These are phyloP conservation scores for Tetrapedia diversipes DNA, from an alignment of 2,888 invertebrate genomes.

Conservation along the genomic window DNA sequence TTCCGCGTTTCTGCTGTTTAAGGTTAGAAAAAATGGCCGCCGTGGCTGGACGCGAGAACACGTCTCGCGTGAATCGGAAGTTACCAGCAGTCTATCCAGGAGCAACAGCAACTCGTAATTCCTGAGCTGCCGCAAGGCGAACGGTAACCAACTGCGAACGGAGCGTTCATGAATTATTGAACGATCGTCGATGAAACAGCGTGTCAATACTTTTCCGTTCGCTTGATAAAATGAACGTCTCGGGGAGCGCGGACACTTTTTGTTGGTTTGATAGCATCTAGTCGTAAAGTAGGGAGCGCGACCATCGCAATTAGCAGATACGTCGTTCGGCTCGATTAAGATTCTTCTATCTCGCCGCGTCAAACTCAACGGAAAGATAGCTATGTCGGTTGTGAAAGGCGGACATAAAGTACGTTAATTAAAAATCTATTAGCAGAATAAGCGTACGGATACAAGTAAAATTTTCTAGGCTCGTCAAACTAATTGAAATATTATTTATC, in stretches of 20 bases:
- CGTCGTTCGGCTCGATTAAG: background rate
- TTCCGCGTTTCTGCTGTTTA: conserved; percentile 39
- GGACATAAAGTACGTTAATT: background rate
- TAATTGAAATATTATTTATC: background rate
- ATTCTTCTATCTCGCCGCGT: background rate
- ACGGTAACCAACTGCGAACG: conserved; percentile 20
- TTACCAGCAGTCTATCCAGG: conserved; percentile 29
- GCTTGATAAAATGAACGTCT: conserved; percentile 21
- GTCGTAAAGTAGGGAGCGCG: background rate
- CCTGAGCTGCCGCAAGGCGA: background rate
- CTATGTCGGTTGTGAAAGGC: background rate
- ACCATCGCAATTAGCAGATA: conserved; percentile 1
- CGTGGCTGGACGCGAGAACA: conserved; percentile 32
- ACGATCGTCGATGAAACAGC: conserved; percentile 36
- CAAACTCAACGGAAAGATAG: conserved; percentile 2
- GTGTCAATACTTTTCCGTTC: conserved; percentile 30
- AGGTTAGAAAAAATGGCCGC: conserved; percentile 27
- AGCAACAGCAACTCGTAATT: conserved; percentile 54
- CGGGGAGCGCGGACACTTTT: conserved; percentile 10
- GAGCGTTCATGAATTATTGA: conserved; percentile 53
- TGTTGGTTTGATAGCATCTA: conserved; percentile 9
- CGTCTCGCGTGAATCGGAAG: conserved; percentile 51
- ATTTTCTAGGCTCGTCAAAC: no score
- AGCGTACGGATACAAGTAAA: background rate
- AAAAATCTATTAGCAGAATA: background rate